Evolutionary conservation across 2,113 vertebrate genomes (phyloP).

Genomic region (Takifugu flavidus): DNA sequence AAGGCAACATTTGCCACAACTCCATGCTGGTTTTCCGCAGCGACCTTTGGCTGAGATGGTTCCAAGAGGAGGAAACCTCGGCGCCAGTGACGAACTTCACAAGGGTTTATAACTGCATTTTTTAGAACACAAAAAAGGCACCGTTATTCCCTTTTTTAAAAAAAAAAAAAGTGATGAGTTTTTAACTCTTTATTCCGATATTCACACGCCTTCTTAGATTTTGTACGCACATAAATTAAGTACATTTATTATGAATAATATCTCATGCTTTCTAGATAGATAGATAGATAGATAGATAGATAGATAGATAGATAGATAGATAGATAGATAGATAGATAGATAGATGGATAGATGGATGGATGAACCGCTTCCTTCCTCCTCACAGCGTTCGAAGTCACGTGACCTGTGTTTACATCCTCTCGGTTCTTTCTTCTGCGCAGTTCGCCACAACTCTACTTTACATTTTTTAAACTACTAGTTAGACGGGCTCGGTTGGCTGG

Average conservation of each 20-base stretch:
- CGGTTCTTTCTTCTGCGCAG: slow-evolving; percentile 56
- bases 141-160: too few species aligned
- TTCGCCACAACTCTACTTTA: slow-evolving; percentile 28
- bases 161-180: too few species aligned
- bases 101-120: neutral
- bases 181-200: neutral
- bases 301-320: slow-evolving; percentile 33
- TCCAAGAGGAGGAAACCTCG: too few species aligned
- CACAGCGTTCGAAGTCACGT: slow-evolving; percentile 56
- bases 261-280: neutral
- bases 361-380: neutral
- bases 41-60: too few species aligned
- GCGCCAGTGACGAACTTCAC: neutral
- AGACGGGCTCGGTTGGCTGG: neutral
- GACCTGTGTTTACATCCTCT: slow-evolving; percentile 74
- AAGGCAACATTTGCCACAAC: too few species aligned
- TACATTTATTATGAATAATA: too few species aligned
- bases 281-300: slow-evolving; percentile 21
- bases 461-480: neutral
- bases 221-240: too few species aligned
- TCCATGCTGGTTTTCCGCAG: too few species aligned
- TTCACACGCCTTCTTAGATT: neutral
- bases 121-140: neutral
- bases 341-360: neutral
- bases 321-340: slow-evolving; percentile 35